Evolutionary conservation across 2,888 invertebrate genomes (phyloP), one percentile per base, ranked within the genome.

Genomic region (Spilarctia lutea): DNA sequence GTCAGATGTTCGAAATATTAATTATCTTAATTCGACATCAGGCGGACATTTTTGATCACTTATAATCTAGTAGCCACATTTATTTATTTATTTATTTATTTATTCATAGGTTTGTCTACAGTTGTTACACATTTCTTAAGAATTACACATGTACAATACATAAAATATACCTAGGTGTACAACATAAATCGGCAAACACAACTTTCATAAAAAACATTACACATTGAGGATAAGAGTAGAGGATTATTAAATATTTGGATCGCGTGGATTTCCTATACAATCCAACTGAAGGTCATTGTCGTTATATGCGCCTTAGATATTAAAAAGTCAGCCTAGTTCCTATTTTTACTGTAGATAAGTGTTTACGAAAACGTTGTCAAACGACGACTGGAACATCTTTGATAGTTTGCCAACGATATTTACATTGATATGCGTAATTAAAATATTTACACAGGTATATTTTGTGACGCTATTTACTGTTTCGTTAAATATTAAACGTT

Each of bases 391-490:
- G 65, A 76, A 39, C 67, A 68, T 71, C 66, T 76, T 79, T 85
- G 77, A 83, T 73, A 76, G 75, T 78, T 65, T 78, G 75, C 83
- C 82, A 81, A 83, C 74, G 73, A 67, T 74, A 75, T 68, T 68
- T 76, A 76, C 66, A 80, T 76, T 82, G 39, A 66, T 78, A 73
- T 76, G 75, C 69, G 45, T 72, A 35, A 65, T 66, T 67, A 65
- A 66, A 66, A 35, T 42, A 35, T 56, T 35, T 56, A 27, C n/a
- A 10, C 7, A 56, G 35, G 35, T 66, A 48, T 35, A 52, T n/a
- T 30, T 65, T 65, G 39, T 65, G 39, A 63, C 72, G 66, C 72
- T 72, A 73, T 72, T 76, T 77, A 68, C 56, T 65, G 72, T 72
- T 70, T 56, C 65, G 72, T 69, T 76, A 70, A 68, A 75, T 69